These are phyloP conservation scores for Choloepus hoffmanni DNA, from an alignment of 2,113 vertebrate species.

Conservation along the genomic window DNA sequence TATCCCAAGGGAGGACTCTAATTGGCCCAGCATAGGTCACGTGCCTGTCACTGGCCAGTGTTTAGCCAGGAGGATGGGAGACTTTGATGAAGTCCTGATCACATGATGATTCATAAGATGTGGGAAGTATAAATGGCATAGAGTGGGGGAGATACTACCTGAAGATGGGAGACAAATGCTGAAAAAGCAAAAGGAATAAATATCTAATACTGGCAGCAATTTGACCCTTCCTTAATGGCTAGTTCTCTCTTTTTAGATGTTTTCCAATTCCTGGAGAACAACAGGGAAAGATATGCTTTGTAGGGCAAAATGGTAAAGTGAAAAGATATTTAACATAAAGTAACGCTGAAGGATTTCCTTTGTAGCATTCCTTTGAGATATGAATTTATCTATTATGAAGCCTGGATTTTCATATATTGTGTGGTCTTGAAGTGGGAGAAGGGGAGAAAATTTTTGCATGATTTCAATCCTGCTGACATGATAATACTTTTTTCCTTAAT, in stretches of 20 bases:
- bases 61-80: background rate
- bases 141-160: background rate
- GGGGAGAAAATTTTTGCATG: background rate
- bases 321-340: slow-evolving; percentile 56
- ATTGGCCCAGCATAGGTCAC: background rate
- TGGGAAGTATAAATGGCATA: background rate
- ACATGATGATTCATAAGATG: background rate
- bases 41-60: background rate
- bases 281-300: background rate
- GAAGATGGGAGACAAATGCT: background rate
- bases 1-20: background rate
- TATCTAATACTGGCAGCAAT: background rate
- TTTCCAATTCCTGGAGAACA: slow-evolving; percentile 37
- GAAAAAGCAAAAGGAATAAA: background rate
- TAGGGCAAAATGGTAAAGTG: slow-evolving; percentile 45
- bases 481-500: slow-evolving; percentile 57
- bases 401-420: slow-evolving; percentile 5
- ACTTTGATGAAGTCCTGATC: background rate
- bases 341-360: slow-evolving; percentile 12
- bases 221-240: background rate
- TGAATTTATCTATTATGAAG: slow-evolving; percentile 2
- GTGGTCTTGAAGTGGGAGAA: background rate
- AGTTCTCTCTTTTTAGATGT: background rate
- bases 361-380: slow-evolving; percentile 61
- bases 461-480: slow-evolving; percentile 7